Evolutionary conservation across 2,888 invertebrate species (phyloP), one percentile per base, ranked within the genome.

Genomic region (Hypolimnas misippus): DNA sequence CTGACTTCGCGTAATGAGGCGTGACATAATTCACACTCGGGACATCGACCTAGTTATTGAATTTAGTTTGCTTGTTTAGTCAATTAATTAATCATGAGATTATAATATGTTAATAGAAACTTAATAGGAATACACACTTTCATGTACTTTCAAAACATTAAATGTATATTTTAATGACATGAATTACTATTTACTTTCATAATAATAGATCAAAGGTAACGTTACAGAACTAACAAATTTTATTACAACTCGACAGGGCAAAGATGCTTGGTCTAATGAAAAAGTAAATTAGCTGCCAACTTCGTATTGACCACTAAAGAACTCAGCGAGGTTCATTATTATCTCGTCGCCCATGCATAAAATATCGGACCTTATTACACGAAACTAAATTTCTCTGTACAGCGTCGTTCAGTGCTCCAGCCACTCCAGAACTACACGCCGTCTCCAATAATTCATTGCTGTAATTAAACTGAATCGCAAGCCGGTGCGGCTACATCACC

Each of bases 401-500:
- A 46, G 44, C 52, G 21, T 12, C 40, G 38, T n/a, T 54, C 59
- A 57, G 40, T 33, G 38, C 50, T 56, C 62, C 33, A 44, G 52
- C 57, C 42, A n/a, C 55, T 46, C 33, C 40, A 62, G 62, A 63
- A 68, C 63, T 63, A 62, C 62, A 57, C 50, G 65, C 57, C 54
- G 63, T 56, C 64, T 57, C 62, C 69, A 65, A 71, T 70, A 68
- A 67, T 71, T 68, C 69, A 59, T 62, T 63, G 65, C 46, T 57
- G 66, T 74, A 73, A 75, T 73, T 73, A 73, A 76, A 73, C 68
- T 72, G 66, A 75, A 74, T 73, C 74, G 69, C 69, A 75, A 58
- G 38, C 64, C 76, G 79, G 49, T 74, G 77, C 65, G 61, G 67
- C 72, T 69, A 62, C 71, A 68, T 73, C 72, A 73, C 75, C 67